phyloP scores from a whole-genome alignment of 2,888 invertebrate genomes.

The Peribatodes rhomboidaria region DNA sequence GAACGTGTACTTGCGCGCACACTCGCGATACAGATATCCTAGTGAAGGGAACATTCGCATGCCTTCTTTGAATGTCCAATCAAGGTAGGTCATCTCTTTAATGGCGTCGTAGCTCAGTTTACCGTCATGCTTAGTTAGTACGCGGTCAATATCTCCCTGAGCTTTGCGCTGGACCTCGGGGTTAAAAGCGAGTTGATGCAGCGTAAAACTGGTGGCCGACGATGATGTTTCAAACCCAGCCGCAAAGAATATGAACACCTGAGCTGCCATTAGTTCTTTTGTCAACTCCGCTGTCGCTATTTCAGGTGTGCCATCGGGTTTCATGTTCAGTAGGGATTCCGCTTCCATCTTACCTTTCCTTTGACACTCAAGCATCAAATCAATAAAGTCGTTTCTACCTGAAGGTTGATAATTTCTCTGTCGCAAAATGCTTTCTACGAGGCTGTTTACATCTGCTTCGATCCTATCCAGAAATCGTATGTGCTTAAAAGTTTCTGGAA shows the following conservation, averaged over 20 bases:
- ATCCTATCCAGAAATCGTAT: neutral
- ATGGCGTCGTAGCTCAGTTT: constrained; percentile 2
- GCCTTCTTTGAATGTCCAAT: constrained; percentile 7
- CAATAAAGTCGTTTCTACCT: constrained; percentile 37
- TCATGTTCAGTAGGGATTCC: neutral
- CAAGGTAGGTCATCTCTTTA: constrained; percentile 3
- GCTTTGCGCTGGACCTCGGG: constrained; percentile 3
- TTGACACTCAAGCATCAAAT: constrained; percentile 30
- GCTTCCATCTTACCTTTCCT: constrained; percentile 7
- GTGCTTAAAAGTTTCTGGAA: neutral
- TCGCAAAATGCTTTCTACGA: constrained; percentile 13
- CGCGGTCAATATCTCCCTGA: neutral
- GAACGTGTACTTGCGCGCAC: neutral
- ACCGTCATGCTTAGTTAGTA: neutral
- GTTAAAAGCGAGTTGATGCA: constrained; percentile 3
- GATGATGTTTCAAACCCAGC: constrained; percentile 11
- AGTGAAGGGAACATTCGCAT: constrained; percentile 13
- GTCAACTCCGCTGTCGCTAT: neutral
- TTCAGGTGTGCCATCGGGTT: neutral
- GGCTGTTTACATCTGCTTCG: neutral
- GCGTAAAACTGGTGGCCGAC: constrained; percentile 5
- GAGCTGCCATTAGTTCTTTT: constrained; percentile 1
- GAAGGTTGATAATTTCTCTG: constrained; percentile 30
- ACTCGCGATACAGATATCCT: constrained; percentile 2
- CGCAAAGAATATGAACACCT: constrained; percentile 8